These are phyloP conservation scores for Pachycephus smyrnensis DNA, from an alignment of 2,888 invertebrate species.

Conservation along the genomic window DNA sequence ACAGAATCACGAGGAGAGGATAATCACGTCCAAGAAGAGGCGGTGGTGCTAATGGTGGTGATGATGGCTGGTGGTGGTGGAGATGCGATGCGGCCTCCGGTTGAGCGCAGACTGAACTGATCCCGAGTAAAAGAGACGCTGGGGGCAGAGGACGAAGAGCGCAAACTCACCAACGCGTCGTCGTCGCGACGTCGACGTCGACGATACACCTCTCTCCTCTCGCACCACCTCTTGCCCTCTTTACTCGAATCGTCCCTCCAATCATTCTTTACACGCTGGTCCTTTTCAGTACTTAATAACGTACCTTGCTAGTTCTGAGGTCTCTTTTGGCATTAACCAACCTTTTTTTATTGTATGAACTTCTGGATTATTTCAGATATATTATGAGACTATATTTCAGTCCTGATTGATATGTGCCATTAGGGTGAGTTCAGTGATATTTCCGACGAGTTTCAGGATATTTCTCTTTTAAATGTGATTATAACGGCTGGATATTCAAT, in stretches of 20 bases:
- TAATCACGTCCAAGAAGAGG: neutral
- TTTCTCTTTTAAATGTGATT: neutral
- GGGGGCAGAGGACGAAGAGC: constrained; percentile 16
- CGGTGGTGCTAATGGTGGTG: constrained; percentile 12
- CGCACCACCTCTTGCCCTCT: constrained; percentile 4
- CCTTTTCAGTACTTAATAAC: neutral
- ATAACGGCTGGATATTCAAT: neutral
- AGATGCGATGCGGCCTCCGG: constrained; percentile 45
- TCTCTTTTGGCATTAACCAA: neutral
- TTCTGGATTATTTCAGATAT: neutral
- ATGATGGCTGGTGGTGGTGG: constrained; percentile 32
- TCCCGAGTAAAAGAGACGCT: constrained; percentile 40
- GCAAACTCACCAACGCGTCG: constrained; percentile 10
- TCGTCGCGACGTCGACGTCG: constrained; percentile 25
- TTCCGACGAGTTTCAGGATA: neutral
- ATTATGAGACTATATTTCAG: neutral
- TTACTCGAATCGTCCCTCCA: constrained; percentile 1
- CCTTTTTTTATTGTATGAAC: neutral
- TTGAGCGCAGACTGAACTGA: constrained; percentile 60
- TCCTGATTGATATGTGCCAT: neutral
- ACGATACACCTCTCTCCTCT: constrained; percentile 8
- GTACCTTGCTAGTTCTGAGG: neutral
- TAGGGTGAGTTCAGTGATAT: neutral
- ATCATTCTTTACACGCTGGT: neutral
- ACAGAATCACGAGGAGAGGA: neutral